Evolutionary conservation across 2,113 vertebrate species (phyloP).

Genomic region (Solea senegalensis): DNA sequence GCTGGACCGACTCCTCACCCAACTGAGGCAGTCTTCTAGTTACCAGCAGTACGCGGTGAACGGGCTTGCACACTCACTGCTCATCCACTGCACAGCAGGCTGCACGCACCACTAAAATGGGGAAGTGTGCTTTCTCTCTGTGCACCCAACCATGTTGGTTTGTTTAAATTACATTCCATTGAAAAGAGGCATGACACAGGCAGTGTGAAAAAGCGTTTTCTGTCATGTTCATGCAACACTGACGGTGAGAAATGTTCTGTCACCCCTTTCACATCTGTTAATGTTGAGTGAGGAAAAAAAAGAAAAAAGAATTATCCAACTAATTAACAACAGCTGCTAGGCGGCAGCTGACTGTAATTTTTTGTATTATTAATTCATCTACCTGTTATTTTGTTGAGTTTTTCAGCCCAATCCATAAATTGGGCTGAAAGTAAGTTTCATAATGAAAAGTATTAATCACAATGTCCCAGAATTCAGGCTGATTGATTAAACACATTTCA

Average conservation of each 20-base stretch:
- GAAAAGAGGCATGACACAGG: conserved; percentile 16
- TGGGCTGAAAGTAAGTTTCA: too few relatives aligned
- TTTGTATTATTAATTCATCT: too few relatives aligned
- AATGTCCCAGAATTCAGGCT: too few relatives aligned
- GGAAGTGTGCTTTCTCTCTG: conserved; percentile 22
- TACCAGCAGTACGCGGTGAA: neutral
- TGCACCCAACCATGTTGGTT: conserved; percentile 18
- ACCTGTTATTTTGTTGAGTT: too few relatives aligned
- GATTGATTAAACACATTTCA: too few relatives aligned
- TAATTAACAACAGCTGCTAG: too few relatives aligned
- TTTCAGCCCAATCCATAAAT: too few relatives aligned
- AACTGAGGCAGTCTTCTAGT: conserved; percentile 30
- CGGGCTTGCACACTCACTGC: conserved; percentile 1
- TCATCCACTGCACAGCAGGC: conserved; percentile 7
- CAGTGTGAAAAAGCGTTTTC: conserved; percentile 25
- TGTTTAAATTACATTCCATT: conserved; percentile 47
- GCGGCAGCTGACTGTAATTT: too few relatives aligned
- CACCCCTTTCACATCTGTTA: too few relatives aligned
- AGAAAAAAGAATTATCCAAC: too few relatives aligned
- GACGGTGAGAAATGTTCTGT: conserved; percentile 35
- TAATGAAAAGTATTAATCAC: too few relatives aligned
- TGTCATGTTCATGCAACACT: conserved; percentile 5
- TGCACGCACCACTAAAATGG: conserved; percentile 7
- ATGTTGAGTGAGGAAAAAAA: too few relatives aligned
- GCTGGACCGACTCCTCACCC: conserved; percentile 26